phyloP scores from a whole-genome alignment of 2,888 invertebrate species.

The Noctua comes region DNA sequence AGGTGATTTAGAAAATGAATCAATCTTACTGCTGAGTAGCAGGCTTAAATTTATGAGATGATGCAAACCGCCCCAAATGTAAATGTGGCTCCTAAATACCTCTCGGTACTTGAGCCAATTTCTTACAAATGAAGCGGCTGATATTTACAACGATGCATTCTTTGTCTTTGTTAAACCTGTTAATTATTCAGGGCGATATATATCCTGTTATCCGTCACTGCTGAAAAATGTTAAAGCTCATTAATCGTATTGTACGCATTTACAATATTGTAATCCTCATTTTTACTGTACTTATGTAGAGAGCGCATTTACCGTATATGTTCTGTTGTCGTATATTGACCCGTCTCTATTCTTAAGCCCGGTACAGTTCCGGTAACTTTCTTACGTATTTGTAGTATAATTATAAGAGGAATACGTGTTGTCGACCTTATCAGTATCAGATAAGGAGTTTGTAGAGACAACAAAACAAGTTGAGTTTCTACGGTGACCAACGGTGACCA shows the following conservation, averaged over 20 bases:
- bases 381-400: not conserved
- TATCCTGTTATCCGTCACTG: not conserved
- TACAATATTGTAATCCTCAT: not conserved
- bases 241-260: not conserved
- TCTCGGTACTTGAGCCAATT: conserved; percentile 31
- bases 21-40: not conserved
- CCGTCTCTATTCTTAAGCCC: not conserved
- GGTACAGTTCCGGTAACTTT: not conserved
- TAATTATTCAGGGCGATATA: conserved; percentile 28
- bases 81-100: conserved; percentile 23
- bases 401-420: not conserved
- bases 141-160: conserved; percentile 28
- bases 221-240: not conserved
- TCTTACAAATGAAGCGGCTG: conserved; percentile 13
- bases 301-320: not conserved
- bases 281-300: not conserved
- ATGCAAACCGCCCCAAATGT: not conserved
- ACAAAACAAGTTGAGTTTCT: not conserved
- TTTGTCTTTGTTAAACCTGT: conserved; percentile 27
- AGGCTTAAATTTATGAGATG: not conserved
- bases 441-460: not conserved
- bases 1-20: not conserved
- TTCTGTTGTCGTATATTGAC: not conserved
- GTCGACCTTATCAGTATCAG: not conserved
- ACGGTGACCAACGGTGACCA: not conserved